Conservation (phyloP, 2,888 invertebrate genomes). For the Pachliopta kotzebuea region DNA sequence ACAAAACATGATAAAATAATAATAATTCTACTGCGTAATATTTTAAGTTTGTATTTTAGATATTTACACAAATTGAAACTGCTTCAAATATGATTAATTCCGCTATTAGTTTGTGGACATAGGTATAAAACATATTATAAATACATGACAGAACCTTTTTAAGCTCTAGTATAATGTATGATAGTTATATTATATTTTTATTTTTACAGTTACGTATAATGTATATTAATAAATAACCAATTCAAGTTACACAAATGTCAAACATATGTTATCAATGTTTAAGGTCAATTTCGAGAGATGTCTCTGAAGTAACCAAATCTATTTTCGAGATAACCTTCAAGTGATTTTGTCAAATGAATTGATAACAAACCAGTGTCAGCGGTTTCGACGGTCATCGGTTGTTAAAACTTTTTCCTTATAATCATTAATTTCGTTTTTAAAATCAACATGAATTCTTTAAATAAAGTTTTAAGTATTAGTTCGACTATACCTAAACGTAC, state of each 20-base stretch:
- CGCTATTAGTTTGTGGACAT: too few species aligned
- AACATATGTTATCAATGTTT: constrained; percentile 35
- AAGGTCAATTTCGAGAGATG: constrained; percentile 56
- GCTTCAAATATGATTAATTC: too few species aligned
- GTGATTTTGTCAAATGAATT: constrained; percentile 73
- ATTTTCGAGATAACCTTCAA: constrained; percentile 78
- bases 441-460: constrained; percentile 64
- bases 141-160: too few species aligned
- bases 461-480: constrained; percentile 58
- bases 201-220: background rate
- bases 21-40: too few species aligned
- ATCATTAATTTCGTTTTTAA: constrained; percentile 33
- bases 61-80: too few species aligned
- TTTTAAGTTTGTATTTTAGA: too few species aligned
- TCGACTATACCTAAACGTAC: constrained; percentile 59
- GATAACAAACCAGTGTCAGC: constrained; percentile 60
- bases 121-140: too few species aligned
- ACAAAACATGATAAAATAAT: too few species aligned
- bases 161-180: too few species aligned
- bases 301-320: constrained; percentile 54
- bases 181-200: too few species aligned
- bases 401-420: constrained; percentile 34
- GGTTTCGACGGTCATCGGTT: constrained; percentile 32
- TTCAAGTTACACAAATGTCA: background rate
- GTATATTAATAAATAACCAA: background rate